Percentiles rank a stretch among this genome's conserved stretches.
phyloP scores from a whole-genome alignment of 2,888 invertebrate genomes.

The Plagodis pulveraria region DNA sequence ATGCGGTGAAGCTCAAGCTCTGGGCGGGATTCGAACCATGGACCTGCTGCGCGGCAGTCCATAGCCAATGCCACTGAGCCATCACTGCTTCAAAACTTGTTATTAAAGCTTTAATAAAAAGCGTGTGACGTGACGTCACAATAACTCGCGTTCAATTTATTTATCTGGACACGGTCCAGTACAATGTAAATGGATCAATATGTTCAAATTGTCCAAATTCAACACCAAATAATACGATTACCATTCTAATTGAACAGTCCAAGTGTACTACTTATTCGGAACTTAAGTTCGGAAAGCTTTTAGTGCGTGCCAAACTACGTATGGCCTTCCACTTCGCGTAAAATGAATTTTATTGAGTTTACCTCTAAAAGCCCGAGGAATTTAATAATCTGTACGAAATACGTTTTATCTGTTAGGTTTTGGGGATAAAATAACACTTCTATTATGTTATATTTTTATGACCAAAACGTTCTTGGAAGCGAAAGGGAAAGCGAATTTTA shows the following conservation, averaged over 20 bases:
- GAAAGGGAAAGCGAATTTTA: too few relatives aligned
- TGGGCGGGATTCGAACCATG: too few relatives aligned
- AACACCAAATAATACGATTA: conserved; percentile 50
- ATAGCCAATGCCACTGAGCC: too few relatives aligned
- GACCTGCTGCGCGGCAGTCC: too few relatives aligned
- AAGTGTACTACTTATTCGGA: conserved; percentile 52
- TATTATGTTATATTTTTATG: not conserved
- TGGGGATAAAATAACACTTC: conserved; percentile 6
- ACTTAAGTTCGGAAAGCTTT: conserved; percentile 60
- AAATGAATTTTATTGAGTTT: conserved; percentile 70
- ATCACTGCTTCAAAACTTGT: too few relatives aligned
- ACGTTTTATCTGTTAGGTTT: conserved; percentile 34
- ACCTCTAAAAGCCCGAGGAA: conserved; percentile 58
- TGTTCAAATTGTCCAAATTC: conserved; percentile 28
- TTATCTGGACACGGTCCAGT: conserved; percentile 16
- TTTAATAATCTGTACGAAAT: conserved; percentile 60
- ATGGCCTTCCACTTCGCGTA: conserved; percentile 53
- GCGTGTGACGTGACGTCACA: too few relatives aligned
- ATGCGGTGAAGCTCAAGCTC: too few relatives aligned
- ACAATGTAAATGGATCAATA: conserved; percentile 25
- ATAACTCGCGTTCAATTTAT: not conserved
- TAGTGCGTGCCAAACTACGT: conserved; percentile 66
- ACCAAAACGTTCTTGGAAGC: too few relatives aligned
- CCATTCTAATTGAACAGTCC: conserved; percentile 54
- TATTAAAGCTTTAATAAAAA: too few relatives aligned